Percentiles rank a stretch among this genome's conserved stretches.
phyloP scores from a whole-genome alignment of 2,888 invertebrate species.

The Margaritifera margaritifera region DNA sequence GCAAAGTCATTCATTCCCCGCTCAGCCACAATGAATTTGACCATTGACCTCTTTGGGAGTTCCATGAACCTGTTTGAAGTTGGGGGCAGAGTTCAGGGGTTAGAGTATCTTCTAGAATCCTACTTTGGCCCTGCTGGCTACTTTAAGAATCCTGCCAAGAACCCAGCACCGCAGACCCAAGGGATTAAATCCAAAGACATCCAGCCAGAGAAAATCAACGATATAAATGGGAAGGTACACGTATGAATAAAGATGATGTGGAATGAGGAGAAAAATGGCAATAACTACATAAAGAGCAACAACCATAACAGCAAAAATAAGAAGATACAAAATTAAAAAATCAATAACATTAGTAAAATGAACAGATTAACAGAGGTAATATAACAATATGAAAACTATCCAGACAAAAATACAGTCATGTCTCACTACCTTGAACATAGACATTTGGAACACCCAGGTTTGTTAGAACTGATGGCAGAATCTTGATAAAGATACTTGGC shows the following conservation, averaged over 20 bases:
- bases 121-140: constrained; percentile 82
- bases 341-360: too few relatives aligned
- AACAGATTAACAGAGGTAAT: too few relatives aligned
- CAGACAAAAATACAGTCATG: too few relatives aligned
- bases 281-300: too few relatives aligned
- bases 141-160: constrained; percentile 71
- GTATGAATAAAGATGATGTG: background rate
- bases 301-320: too few relatives aligned
- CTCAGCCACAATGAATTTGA: constrained; percentile 70
- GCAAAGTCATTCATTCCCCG: constrained; percentile 69
- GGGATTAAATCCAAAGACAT: constrained; percentile 66
- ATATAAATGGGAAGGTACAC: constrained; percentile 50
- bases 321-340: too few relatives aligned
- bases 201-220: constrained; percentile 44
- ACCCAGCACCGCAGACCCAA: constrained; percentile 2
- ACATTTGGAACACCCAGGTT: too few relatives aligned
- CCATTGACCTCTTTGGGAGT: constrained; percentile 79
- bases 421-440: too few relatives aligned
- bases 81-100: constrained; percentile 87
- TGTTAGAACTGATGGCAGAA: too few relatives aligned
- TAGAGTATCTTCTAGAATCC: constrained; percentile 87
- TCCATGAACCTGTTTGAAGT: constrained; percentile 90
- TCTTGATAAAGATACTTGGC: too few relatives aligned
- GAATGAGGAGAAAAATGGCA: too few relatives aligned
- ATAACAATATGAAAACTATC: too few relatives aligned